Conservation (phyloP, 2,797 vertebrate species). For the Merluccius polli region DNA sequence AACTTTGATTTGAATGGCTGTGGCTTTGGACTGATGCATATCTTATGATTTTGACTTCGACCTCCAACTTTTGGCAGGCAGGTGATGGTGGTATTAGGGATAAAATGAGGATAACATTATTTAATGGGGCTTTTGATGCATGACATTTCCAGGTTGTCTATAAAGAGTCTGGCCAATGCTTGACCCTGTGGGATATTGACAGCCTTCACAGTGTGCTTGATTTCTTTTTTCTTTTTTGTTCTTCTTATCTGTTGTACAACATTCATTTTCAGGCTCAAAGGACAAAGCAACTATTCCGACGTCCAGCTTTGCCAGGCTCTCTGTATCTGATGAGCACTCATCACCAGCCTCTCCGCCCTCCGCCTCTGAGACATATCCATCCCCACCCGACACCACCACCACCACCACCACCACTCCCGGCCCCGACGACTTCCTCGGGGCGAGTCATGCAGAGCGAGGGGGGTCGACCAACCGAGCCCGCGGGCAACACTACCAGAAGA, state of each 20-base stretch:
- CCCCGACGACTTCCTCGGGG: background rate
- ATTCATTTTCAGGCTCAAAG: conserved; percentile 75
- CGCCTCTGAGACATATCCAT: conserved; percentile 70
- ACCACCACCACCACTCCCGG: conserved; percentile 42
- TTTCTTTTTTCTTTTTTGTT: conserved; percentile 22
- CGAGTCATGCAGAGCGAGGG: conserved; percentile 50
- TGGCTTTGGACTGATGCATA: conserved; percentile 41
- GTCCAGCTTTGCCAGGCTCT: conserved; percentile 75
- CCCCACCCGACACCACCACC: conserved; percentile 63
- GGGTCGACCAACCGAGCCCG: conserved; percentile 49
- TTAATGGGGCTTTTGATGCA: conserved; percentile 20
- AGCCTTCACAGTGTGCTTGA: background rate
- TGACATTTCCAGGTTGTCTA: conserved; percentile 29
- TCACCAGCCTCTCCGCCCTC: conserved; percentile 78
- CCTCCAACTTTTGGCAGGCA: conserved; percentile 28
- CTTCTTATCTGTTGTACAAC: conserved; percentile 29
- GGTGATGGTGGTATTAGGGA: conserved; percentile 30
- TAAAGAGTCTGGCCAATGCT: conserved; percentile 25
- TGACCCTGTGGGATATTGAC: background rate
- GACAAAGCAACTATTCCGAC: conserved; percentile 79
- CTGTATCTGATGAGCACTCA: conserved; percentile 78
- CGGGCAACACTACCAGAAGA: conserved; percentile 62
- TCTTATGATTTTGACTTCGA: conserved; percentile 28
- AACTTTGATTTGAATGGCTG: conserved; percentile 39
- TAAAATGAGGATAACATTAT: background rate